Base-by-base conservation (phyloP, 2,888 invertebrate species). In the Pollenia griseotomentosa region DNA sequence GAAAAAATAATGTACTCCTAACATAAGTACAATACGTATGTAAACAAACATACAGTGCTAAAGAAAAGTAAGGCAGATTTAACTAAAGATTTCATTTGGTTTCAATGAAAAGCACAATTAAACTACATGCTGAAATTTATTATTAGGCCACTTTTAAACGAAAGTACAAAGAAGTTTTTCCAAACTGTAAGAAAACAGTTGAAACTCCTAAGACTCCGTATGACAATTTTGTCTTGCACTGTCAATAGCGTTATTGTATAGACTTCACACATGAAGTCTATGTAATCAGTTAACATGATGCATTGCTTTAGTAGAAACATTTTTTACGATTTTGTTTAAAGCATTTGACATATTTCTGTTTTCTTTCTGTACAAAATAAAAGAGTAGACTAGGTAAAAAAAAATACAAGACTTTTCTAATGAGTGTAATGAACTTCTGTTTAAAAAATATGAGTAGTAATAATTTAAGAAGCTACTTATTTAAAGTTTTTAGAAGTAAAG, bases 281-380 rank as follows among this genome's bases (percentile, higher is more conserved):
- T 48, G 70, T 63, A 70, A 46, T 83, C 75, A 83, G 75, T 83
- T 71, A 77, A 77, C 53, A 63, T 68, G 68, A 68, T 61, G 75
- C 61, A 70, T 63, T 83, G 46, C 63, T 55, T 33, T 74, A 74
- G 57, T 55, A 81, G 53, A 68, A 68, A 63, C 46, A 48, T 57
- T 48, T 53, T 40, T 8, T 23, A 11, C 16, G 48, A 19, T 68
- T 68, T 68, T 57, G 33, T 81, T 53, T 61, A n/a, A 55, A 68
- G 51, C 68, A 71, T 53, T 53, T 83, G 77, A 77, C 71, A 77
- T 53, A 83, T 83, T 77, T 77, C 63, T 77, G 42, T 42, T 51
- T 40, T n/a, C n/a, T 19, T 71, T 61, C 16, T 23, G 33, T 1
- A 46, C 16, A 23, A 9, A 33, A 48, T n/a, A 66, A 66, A 14